These are phyloP conservation scores for Tringa solitaria DNA, from an alignment of 2,113 vertebrate genomes.

Conservation along the genomic window DNA sequence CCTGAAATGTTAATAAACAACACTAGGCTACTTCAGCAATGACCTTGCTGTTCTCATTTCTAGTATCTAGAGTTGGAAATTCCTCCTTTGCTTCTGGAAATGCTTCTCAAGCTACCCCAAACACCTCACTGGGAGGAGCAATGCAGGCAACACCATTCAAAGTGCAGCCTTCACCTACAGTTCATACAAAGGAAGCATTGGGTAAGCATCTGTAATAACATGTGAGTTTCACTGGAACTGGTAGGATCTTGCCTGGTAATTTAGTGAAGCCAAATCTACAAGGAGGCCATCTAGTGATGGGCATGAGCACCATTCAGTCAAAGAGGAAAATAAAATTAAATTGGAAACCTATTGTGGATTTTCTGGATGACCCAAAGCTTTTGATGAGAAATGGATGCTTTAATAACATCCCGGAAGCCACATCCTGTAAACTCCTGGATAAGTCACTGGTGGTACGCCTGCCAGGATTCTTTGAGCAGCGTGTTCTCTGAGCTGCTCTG, in stretches of 20 bases:
- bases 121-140: slow-evolving; percentile 81
- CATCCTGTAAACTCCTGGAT: background rate
- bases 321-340: background rate
- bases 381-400: background rate
- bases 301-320: background rate
- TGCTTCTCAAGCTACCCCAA: slow-evolving; percentile 85
- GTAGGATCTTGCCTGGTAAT: background rate
- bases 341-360: background rate
- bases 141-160: slow-evolving; percentile 83
- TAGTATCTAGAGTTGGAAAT: slow-evolving; percentile 29
- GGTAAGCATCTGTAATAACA: slow-evolving; percentile 69
- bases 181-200: slow-evolving; percentile 91
- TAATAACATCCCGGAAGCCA: background rate
- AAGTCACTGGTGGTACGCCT: background rate
- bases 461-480: background rate
- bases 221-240: background rate
- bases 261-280: background rate
- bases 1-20: background rate
- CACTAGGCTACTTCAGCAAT: background rate
- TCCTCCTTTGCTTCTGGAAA: slow-evolving; percentile 69
- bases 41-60: background rate
- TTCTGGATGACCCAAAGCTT: background rate
- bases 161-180: slow-evolving; percentile 88
- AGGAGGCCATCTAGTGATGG: background rate
- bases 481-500: background rate